These are phyloP conservation scores for Merodon equestris DNA, from an alignment of 2,888 invertebrate genomes.

Conservation along the genomic window DNA sequence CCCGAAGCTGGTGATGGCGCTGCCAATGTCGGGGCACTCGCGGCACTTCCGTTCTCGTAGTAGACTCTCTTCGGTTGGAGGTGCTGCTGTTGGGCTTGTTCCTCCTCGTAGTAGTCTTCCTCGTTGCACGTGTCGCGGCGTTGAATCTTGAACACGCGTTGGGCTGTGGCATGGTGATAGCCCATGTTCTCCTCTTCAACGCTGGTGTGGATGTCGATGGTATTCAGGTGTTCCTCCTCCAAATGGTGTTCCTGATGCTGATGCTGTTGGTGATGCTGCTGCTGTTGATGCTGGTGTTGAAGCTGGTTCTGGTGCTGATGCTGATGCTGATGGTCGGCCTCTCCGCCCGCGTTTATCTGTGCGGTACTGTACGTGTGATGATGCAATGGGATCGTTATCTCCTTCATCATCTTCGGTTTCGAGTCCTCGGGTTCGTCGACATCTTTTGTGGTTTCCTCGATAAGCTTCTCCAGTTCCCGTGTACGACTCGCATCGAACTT, in stretches of 20 bases:
- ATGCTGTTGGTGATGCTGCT: constrained; percentile 35
- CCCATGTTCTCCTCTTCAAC: constrained; percentile 76
- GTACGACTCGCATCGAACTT: constrained; percentile 72
- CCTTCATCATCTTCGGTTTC: constrained; percentile 75
- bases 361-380: constrained; percentile 66
- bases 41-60: constrained; percentile 71
- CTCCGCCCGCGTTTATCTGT: constrained; percentile 24
- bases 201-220: constrained; percentile 74
- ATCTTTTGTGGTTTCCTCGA: constrained; percentile 78
- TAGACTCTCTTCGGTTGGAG: constrained; percentile 73
- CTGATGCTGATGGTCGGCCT: constrained; percentile 17
- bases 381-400: constrained; percentile 72
- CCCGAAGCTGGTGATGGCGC: constrained; percentile 56
- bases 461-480: constrained; percentile 76
- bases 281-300: constrained; percentile 37
- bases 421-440: constrained; percentile 77
- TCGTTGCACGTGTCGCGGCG: constrained; percentile 74
- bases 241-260: constrained; percentile 49
- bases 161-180: constrained; percentile 67
- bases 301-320: constrained; percentile 41
- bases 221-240: constrained; percentile 71
- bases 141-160: constrained; percentile 76
- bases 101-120: constrained; percentile 74
- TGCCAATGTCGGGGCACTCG: constrained; percentile 68
- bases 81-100: constrained; percentile 71